phyloP scores from a whole-genome alignment of 2,888 invertebrate species.

The Drosophila prolongata region DNA sequence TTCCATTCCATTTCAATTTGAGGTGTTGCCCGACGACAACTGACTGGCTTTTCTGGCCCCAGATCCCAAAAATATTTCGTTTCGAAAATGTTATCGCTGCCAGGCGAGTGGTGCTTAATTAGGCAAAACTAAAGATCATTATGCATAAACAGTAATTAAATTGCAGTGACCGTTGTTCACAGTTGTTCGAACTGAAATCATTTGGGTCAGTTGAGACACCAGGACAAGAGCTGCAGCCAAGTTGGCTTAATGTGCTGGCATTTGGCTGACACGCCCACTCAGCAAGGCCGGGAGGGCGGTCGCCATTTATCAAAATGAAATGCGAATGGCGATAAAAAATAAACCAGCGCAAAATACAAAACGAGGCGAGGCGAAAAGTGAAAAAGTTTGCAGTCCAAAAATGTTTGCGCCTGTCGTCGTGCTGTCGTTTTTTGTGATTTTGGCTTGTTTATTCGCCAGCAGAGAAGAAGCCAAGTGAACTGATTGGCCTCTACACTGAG shows the following conservation, averaged over 20 bases:
- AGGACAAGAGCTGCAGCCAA: constrained; percentile 16
- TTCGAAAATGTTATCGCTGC: constrained; percentile 53
- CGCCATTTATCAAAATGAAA: constrained; percentile 75
- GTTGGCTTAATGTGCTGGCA: constrained; percentile 46
- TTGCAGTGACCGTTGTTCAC: constrained; percentile 31
- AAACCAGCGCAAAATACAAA: constrained; percentile 29
- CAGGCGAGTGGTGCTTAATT: constrained; percentile 56
- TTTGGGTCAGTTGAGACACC: constrained; percentile 18
- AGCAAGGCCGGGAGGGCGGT: constrained; percentile 13
- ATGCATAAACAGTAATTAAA: constrained; percentile 64
- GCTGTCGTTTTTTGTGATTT: constrained; percentile 26
- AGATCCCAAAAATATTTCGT: constrained; percentile 33
- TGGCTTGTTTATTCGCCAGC: constrained; percentile 36
- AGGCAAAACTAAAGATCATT: constrained; percentile 60
- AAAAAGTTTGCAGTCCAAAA: constrained; percentile 66
- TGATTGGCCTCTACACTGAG: constrained; percentile 53
- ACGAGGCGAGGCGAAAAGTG: constrained; percentile 56
- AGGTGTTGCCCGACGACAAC: constrained; percentile 51
- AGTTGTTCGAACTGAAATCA: constrained; percentile 38
- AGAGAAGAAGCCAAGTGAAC: constrained; percentile 50
- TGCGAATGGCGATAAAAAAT: constrained; percentile 40
- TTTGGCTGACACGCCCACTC: constrained; percentile 55
- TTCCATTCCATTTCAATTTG: constrained; percentile 70
- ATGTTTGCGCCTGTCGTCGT: constrained; percentile 53
- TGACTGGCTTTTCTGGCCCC: constrained; percentile 14